Percentiles rank a stretch among this genome's conserved stretches.
phyloP scores from a whole-genome alignment of 2,888 invertebrate species.

The Ophioninae sp. region DNA sequence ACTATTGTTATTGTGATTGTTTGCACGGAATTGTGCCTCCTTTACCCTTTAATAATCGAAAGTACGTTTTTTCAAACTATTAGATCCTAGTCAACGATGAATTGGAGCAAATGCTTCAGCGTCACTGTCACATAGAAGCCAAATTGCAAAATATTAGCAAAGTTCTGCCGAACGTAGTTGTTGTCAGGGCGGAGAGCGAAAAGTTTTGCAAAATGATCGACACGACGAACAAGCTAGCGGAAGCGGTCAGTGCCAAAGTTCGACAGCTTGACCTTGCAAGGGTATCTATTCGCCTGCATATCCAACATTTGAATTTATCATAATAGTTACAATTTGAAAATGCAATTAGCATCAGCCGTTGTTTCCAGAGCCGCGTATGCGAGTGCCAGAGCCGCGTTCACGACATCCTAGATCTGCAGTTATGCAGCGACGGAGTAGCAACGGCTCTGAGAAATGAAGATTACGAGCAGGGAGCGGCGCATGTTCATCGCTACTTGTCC shows the following conservation, averaged over 20 bases:
- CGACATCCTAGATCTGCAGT: conserved; percentile 95
- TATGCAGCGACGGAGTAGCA: conserved; percentile 98
- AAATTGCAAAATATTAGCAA: conserved; percentile 91
- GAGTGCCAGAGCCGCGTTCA: conserved; percentile 97
- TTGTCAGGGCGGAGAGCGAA: conserved; percentile 89
- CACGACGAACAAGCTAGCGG: conserved; percentile 93
- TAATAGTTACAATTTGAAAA: too few relatives aligned
- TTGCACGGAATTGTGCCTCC: neutral
- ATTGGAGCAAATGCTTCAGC: conserved; percentile 87
- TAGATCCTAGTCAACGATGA: conserved; percentile 88
- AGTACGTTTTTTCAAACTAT: neutral
- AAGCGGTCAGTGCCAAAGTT: conserved; percentile 97
- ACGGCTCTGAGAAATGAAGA: conserved; percentile 96
- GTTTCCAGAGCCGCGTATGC: conserved; percentile 90
- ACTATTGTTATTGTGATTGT: conserved; percentile 23
- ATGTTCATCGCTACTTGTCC: conserved; percentile 95
- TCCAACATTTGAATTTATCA: neutral
- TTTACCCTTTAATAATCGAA: neutral
- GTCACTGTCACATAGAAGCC: conserved; percentile 89
- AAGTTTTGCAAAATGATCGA: conserved; percentile 92
- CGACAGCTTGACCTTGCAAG: conserved; percentile 95
- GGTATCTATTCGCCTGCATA: conserved; percentile 82
- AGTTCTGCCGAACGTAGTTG: conserved; percentile 90
- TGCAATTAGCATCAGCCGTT: neutral
- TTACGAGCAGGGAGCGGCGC: conserved; percentile 97